Evolutionary conservation across 2,113 vertebrate species (phyloP), one percentile per base, ranked within the genome.

Genomic region (Psittacus erithacus): DNA sequence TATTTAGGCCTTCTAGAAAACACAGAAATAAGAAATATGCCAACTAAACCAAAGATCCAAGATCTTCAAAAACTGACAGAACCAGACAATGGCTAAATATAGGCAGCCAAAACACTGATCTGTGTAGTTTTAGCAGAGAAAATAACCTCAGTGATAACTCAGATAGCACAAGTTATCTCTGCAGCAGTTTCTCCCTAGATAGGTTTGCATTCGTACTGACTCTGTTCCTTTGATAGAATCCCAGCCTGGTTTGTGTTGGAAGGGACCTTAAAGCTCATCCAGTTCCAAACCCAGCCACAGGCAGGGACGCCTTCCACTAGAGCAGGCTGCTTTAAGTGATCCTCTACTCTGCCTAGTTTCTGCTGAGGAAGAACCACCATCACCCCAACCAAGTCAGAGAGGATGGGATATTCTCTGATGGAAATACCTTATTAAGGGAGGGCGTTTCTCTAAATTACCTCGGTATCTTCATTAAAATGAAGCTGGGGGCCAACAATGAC

Each of bases 81-180:
- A 95, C 55, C 96, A 97, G 97, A 95, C 92, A 90, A 96, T 75
- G 69, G 20, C 96, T 97, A 97, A 98, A 98, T 79, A 96, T 90
- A 97, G 95, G 93, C 90, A 97, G 97, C 55, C 94, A 94, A 97
- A 98, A 97, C 96, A 97, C 69, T 90, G 80, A 94, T 88, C 92
- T 94, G 89, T n/a, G 38, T 93, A 97, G 96, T 97, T 96, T 95
- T 91, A 96, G 95, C 96, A 93, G n/a, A 79, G 86, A 96, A 97
- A 97, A 87, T 47, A 67, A 68, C 69, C 79, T 68, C 67, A 76
- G 35, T 11, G 71, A 19, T 29, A 91, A 79, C 50, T 52, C 75
- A 10, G 28, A n/a, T 1, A 80, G 50, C 33, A 70, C 29, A 62
- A 73, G 79, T 46, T 3, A 22, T 18, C 65, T 71, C 49, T 33